These are phyloP conservation scores for Epicampocera succincta DNA, from an alignment of 2,888 invertebrate species.

Conservation along the genomic window DNA sequence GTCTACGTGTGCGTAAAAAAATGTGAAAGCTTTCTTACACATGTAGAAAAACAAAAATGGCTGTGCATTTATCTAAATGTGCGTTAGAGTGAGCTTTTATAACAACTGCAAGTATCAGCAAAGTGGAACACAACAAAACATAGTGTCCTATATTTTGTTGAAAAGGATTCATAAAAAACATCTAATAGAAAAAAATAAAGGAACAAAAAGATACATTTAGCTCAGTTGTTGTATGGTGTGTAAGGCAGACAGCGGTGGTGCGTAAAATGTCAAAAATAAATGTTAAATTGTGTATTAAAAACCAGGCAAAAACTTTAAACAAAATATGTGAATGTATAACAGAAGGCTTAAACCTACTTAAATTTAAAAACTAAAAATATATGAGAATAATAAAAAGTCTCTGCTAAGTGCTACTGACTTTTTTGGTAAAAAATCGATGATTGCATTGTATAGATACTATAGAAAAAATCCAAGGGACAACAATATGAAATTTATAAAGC, in stretches of 20 bases:
- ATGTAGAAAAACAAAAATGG: not conserved
- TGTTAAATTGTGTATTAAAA: constrained; percentile 14
- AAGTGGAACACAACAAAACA: constrained; percentile 28
- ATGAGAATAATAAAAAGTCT: not conserved
- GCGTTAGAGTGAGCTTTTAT: constrained; percentile 54
- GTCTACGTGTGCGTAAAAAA: too few species aligned
- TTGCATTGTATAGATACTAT: constrained; percentile 57
- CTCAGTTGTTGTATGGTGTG: constrained; percentile 57
- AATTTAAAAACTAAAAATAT: constrained; percentile 4
- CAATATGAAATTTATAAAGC: constrained; percentile 63
- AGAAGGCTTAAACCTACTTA: not conserved
- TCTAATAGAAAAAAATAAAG: constrained; percentile 25
- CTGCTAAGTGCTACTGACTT: too few species aligned
- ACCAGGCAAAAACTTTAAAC: constrained; percentile 22
- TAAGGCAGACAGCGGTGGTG: constrained; percentile 35
- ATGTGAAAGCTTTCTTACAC: too few species aligned
- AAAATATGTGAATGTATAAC: not conserved
- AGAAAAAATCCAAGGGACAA: not conserved
- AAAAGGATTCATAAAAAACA: constrained; percentile 48
- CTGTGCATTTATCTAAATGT: not conserved
- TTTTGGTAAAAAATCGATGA: constrained; percentile 63
- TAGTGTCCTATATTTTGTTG: constrained; percentile 60
- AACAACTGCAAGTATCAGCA: constrained; percentile 52
- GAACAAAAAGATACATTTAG: constrained; percentile 5
- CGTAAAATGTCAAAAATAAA: constrained; percentile 27